Evolutionary conservation across 37 sponge, comb jelly and placozoan genomes (phyloP), one percentile per base, ranked within the genome.

Genomic region (Oopsacas minuta): DNA sequence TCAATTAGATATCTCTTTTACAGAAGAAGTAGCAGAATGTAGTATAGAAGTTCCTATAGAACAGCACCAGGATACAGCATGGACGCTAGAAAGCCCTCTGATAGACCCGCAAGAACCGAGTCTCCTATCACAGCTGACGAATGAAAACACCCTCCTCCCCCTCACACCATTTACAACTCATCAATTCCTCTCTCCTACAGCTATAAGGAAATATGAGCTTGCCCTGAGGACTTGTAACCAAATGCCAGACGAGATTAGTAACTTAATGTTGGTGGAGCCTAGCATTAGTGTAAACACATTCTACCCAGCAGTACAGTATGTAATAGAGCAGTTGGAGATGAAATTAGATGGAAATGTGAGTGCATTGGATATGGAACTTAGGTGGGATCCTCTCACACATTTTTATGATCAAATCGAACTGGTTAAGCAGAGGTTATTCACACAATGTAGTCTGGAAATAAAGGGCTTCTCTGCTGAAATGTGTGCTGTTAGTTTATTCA

Each of bases 381-480:
- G 75, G 30, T 61, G 75, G 75, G 75, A 61, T 34, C 75, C 75
- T 61, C 75, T 61, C 75, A 61, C 75, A 12, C 75, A 61, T 25
- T 61, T 25, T 34, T 61, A 61, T 12, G 75, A 5, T 3, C 20
- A 25, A 5, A 61, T 61, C 22, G 75, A 61, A 61, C 75, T 25
- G 7, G 30, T 34, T 10, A 10, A 25, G 22, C 28, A 61, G 30
- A 12, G 20, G 30, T 34, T 61, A 5, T 7, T 12, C 75, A 61
- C 5, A n/a, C 75, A 61, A 12, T 20, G 1, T 10, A 61, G 30
- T 25, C 75, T 61, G 1, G 75, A 61, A 61, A 3, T 61, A 12
- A 61, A 61, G 28, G 12, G 8, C 8, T 17, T 15, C 49, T 61
- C 75, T 25, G 5, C 28, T 12, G 75, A 61, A 3, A 34, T 12